phyloP scores from a whole-genome alignment of 2,888 invertebrate genomes.

The Odontothrips loti region DNA sequence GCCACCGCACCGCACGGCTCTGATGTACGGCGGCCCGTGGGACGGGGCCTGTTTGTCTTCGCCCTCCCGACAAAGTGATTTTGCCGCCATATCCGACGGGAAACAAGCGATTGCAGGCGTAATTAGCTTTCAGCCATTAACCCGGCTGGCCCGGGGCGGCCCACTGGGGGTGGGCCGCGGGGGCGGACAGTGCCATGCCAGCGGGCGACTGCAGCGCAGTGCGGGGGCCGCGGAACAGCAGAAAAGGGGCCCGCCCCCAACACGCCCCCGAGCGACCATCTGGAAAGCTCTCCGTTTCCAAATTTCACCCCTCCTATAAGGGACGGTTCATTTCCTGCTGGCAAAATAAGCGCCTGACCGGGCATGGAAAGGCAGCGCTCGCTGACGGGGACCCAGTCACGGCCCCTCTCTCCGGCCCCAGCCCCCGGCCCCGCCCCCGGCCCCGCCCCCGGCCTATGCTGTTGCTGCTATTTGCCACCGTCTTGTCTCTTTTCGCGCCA shows the following conservation, averaged over 20 bases:
- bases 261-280: too few relatives aligned
- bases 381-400: too few relatives aligned
- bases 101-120: conserved; percentile 13
- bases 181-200: not conserved
- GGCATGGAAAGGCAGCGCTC: too few relatives aligned
- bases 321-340: too few relatives aligned
- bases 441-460: not conserved
- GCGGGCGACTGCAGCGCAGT: too few relatives aligned
- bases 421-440: not conserved
- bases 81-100: not conserved
- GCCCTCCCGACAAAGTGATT: not conserved
- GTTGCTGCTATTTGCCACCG: not conserved
- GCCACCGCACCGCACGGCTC: too few relatives aligned
- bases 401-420: not conserved
- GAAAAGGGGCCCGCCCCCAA: not conserved
- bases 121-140: conserved; percentile 18
- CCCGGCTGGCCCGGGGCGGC: not conserved
- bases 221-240: not conserved
- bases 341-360: too few relatives aligned
- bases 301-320: too few relatives aligned
- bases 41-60: not conserved
- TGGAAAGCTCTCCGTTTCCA: not conserved
- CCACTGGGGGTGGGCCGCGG: not conserved
- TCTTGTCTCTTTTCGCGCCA: not conserved
- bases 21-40: too few relatives aligned